These are phyloP conservation scores for Amorpha juglandis DNA, from an alignment of 2,888 invertebrate genomes.

Conservation along the genomic window DNA sequence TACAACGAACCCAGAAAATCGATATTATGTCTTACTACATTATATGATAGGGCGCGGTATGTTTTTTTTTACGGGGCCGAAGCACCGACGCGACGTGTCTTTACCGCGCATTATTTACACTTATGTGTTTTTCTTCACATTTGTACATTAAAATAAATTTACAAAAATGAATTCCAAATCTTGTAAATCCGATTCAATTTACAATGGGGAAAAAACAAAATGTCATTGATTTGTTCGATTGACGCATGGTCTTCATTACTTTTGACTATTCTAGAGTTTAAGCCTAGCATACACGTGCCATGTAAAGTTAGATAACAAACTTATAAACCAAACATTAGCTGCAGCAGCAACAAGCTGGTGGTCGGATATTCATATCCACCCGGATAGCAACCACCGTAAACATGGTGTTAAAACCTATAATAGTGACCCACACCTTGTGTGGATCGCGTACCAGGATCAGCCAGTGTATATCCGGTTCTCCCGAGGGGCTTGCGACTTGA, in stretches of 20 bases:
- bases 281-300: no score
- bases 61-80: conserved; percentile 27
- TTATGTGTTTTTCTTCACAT: conserved; percentile 12
- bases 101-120: conserved; percentile 19
- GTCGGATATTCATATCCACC: no score
- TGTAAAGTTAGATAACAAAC: no score
- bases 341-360: no score
- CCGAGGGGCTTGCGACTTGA: no score
- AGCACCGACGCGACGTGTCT: conserved; percentile 25
- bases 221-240: background rate
- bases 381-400: no score
- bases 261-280: no score
- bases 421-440: no score
- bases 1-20: background rate
- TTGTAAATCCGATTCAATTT: conserved; percentile 7
- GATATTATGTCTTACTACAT: background rate
- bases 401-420: no score
- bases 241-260: background rate
- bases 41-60: background rate
- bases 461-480: no score
- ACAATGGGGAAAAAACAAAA: background rate
- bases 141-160: conserved; percentile 25
- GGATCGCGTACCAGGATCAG: no score
- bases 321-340: no score
- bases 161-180: conserved; percentile 19